Evolutionary conservation across 2,888 invertebrate genomes (phyloP).

Genomic region (Myopa tessellatipennis): DNA sequence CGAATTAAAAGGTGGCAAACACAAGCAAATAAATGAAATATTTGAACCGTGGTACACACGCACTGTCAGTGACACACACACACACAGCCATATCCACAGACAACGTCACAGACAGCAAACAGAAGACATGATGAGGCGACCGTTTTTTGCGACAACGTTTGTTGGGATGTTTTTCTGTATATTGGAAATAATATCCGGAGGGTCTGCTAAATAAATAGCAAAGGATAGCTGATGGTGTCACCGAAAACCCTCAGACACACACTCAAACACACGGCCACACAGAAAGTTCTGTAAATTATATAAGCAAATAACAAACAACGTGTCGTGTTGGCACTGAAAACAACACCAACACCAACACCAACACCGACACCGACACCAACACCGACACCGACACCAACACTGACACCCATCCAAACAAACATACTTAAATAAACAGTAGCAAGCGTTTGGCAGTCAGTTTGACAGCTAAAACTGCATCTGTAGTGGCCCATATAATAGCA

Average conservation of each 20-base stretch:
- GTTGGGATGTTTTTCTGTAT: constrained; percentile 11
- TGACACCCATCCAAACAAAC: constrained; percentile 1
- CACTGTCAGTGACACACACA: neutral
- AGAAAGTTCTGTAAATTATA: neutral
- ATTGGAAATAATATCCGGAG: constrained; percentile 21
- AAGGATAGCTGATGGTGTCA: neutral
- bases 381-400: neutral
- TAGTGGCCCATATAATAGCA: neutral
- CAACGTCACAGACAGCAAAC: neutral
- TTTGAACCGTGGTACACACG: neutral
- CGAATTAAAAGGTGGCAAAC: neutral
- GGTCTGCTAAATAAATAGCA: constrained; percentile 11
- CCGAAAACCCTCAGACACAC: neutral
- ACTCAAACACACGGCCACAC: neutral
- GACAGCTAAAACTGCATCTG: neutral
- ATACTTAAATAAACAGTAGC: constrained; percentile 1
- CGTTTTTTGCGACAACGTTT: neutral
- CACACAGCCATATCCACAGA: neutral
- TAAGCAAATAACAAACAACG: neutral
- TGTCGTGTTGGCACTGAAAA: neutral
- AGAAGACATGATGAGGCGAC: constrained; percentile 8
- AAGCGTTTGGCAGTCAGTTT: neutral
- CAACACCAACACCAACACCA: neutral
- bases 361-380: neutral
- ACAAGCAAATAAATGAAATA: neutral